Evolutionary conservation across 2,888 invertebrate species (phyloP).

Genomic region (Spilarctia lutea): DNA sequence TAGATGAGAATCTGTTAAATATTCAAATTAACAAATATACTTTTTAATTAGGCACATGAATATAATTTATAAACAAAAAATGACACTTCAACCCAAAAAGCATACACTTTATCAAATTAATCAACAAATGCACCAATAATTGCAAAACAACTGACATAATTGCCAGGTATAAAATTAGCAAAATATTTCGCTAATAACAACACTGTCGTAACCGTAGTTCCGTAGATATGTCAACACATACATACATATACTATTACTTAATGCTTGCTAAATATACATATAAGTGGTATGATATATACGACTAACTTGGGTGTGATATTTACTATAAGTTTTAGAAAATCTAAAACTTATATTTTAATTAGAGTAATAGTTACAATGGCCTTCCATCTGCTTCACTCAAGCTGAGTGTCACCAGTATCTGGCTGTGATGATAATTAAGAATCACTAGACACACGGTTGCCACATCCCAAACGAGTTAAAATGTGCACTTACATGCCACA

Average conservation of each 20-base stretch:
- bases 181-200: conserved; percentile 71
- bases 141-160: conserved; percentile 54
- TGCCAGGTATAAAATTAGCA: conserved; percentile 63
- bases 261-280: conserved; percentile 78
- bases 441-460: too few species aligned
- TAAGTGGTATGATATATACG: conserved; percentile 65
- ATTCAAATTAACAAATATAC: too few species aligned
- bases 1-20: too few species aligned
- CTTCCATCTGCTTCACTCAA: not conserved
- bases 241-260: conserved; percentile 70
- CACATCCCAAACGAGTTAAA: too few species aligned
- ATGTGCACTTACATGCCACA: too few species aligned
- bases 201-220: conserved; percentile 72
- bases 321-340: not conserved
- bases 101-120: conserved; percentile 13
- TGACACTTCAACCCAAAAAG: conserved; percentile 24
- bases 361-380: not conserved
- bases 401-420: not conserved
- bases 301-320: conserved; percentile 34
- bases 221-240: conserved; percentile 81
- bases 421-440: not conserved
- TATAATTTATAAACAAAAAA: not conserved
- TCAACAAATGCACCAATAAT: conserved; percentile 34
- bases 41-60: not conserved
- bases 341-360: not conserved